Evolutionary conservation across 2,888 invertebrate species (phyloP), one percentile per base, ranked within the genome.

Genomic region (Nemotelus nigrinus): DNA sequence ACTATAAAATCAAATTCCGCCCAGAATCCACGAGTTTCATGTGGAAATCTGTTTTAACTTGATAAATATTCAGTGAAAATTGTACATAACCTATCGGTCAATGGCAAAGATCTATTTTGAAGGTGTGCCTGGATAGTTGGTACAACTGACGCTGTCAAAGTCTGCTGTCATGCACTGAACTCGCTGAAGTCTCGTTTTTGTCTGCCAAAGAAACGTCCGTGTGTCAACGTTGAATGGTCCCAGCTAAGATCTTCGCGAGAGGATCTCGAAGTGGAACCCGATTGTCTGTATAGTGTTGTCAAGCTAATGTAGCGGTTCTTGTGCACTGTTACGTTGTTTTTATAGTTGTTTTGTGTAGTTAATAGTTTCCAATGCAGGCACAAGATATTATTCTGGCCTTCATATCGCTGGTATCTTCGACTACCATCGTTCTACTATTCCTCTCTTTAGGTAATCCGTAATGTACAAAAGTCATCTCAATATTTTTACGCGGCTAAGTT

Each of bases 391-490:
- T 74, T 60, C 48, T 74, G 63, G 74, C 74, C 25, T 60, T 74
- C 10, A 8, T 74, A 3, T 74, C 74, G 25, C 60, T 74, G 5
- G 63, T 74, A 4, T 63, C 74, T 8, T 74, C 74, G 74, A 74
- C 63, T 74, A 63, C 60, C 60, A 60, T 74, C 48, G 74, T 74
- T 48, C 60, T 74, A 6, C 41, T 74, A 48, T 74, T 63, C 74
- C 43, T 74, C 63, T 74, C 63, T 41, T 48, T 74, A 74, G 74
- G 74, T 74, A 74, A 74, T 25, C 25, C 25, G 25, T 25, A 25
- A 25, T 25, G 25, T 25, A 58, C 39, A 25, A 25, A 25, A 25
- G 25, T 25, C 25, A 25, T 1, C 25, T 1, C 25, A 25, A 25
- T 25, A 25, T 25, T 25, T 25, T 25, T 25, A 25, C 25, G 25